Evolutionary conservation across 1,140 invertebrate genomes (phyloP).

Genomic region (Metopolophium dirhodum): DNA sequence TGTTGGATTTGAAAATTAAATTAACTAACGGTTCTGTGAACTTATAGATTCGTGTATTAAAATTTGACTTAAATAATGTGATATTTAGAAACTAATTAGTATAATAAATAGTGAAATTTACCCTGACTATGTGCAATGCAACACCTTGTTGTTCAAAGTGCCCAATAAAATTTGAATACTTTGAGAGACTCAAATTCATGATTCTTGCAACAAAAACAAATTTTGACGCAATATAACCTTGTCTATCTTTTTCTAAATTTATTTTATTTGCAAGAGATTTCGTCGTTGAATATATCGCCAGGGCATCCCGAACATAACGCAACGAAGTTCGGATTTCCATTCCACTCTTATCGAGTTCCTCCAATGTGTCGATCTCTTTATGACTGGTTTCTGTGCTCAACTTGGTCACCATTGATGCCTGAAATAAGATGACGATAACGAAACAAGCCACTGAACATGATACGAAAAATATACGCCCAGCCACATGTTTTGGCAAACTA

Average conservation of each 20-base stretch:
- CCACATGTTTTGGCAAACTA: slow-evolving; percentile 24
- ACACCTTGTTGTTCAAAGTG: neutral
- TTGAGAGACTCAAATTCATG: neutral
- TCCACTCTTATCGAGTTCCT: slow-evolving; percentile 37
- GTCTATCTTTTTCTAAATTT: neutral
- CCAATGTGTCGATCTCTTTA: neutral
- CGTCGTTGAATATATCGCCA: neutral
- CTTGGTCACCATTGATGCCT: slow-evolving; percentile 42
- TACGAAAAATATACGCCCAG: slow-evolving; percentile 11
- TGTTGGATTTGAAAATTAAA: neutral
- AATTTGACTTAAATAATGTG: neutral
- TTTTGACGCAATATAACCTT: neutral
- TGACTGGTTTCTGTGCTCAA: neutral
- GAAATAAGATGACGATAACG: slow-evolving; percentile 24
- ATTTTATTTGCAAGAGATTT: slow-evolving; percentile 40
- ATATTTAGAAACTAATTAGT: neutral
- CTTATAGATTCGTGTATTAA: neutral
- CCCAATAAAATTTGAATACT: neutral
- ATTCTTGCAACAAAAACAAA: slow-evolving; percentile 17
- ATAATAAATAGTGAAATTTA: neutral
- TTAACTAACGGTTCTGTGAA: too few species aligned
- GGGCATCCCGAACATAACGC: neutral
- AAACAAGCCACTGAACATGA: slow-evolving; percentile 36
- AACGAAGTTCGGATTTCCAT: slow-evolving; percentile 39
- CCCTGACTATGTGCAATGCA: slow-evolving; percentile 10